A percentile compares a stretch with the other conserved stretches of the same genome.
These are phyloP conservation scores for Zaprionus nigranus DNA, from an alignment of 1,140 invertebrate species.

Conservation along the genomic window DNA sequence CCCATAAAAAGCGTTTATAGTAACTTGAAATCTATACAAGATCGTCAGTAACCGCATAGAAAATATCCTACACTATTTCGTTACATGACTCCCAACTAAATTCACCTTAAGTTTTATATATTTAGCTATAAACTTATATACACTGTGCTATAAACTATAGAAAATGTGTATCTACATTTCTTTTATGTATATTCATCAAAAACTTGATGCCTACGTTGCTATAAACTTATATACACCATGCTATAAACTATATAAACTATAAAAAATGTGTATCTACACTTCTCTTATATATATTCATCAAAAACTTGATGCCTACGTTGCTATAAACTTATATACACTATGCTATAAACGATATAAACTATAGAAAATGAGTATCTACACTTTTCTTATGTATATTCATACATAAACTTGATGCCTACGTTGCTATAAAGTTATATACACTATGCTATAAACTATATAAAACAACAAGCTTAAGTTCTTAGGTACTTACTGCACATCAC, in stretches of 20 bases:
- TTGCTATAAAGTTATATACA: not conserved
- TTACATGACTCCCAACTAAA: no score
- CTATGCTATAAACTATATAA: conserved; percentile 3
- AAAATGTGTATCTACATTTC: not conserved
- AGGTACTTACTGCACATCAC: conserved; percentile 89
- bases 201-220: not conserved
- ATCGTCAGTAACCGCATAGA: no score
- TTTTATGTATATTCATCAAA: not conserved
- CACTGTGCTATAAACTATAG: not conserved
- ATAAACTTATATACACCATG: not conserved
- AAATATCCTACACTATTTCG: no score
- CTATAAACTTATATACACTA: not conserved
- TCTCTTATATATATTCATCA: not conserved
- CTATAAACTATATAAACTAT: not conserved
- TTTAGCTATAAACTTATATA: not conserved
- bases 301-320: not conserved
- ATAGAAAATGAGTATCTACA: not conserved
- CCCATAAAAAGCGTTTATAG: not conserved
- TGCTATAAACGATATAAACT: conserved; percentile 7
- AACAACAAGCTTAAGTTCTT: conserved; percentile 6
- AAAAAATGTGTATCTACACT: not conserved
- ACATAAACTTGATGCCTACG: not conserved
- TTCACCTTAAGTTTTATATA: no score
- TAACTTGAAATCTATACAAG: not conserved
- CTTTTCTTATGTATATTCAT: not conserved